Conservation (phyloP, 35 echinoderm and acorn worm genomes). For the Stichopus chloronotus region DNA sequence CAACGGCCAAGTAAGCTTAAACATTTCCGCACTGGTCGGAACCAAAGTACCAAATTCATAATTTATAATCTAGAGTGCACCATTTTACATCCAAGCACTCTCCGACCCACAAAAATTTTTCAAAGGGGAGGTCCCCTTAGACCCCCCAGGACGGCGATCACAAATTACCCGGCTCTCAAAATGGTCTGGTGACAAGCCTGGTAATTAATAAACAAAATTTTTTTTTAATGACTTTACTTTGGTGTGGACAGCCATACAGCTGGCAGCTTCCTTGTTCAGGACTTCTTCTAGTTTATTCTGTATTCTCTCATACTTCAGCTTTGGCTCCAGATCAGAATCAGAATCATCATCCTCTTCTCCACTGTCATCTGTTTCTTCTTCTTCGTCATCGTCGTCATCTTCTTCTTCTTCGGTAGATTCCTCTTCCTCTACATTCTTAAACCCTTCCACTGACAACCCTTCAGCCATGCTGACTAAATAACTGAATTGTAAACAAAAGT, state of each 20-base stretch:
- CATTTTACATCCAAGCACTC: too few relatives aligned
- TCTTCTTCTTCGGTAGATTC: conserved; percentile 1
- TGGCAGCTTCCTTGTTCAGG: conserved; percentile 88
- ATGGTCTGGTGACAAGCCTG: too few relatives aligned
- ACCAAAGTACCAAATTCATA: too few relatives aligned
- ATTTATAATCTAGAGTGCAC: too few relatives aligned
- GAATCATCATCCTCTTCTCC: conserved; percentile 64
- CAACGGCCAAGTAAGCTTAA: too few relatives aligned
- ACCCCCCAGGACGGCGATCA: too few relatives aligned
- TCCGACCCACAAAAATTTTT: too few relatives aligned
- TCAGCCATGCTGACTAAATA: conserved; percentile 12
- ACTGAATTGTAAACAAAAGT: too few relatives aligned
- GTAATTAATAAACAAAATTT: too few relatives aligned
- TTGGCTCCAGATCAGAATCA: conserved; percentile 88
- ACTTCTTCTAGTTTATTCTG: conserved; percentile 86
- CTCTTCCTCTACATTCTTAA: conserved; percentile 49
- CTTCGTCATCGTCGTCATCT: conserved; percentile 48
- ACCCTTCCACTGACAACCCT: background rate
- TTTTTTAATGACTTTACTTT: conserved; percentile 65
- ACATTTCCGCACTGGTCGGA: too few relatives aligned
- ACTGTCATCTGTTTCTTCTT: conserved; percentile 64
- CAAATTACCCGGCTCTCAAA: too few relatives aligned
- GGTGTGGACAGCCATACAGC: conserved; percentile 93
- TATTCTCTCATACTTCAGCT: conserved; percentile 98
- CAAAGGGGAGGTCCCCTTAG: too few relatives aligned